These are phyloP conservation scores for Saxidomus purpurata DNA, from an alignment of 1,140 invertebrate species.

Conservation along the genomic window DNA sequence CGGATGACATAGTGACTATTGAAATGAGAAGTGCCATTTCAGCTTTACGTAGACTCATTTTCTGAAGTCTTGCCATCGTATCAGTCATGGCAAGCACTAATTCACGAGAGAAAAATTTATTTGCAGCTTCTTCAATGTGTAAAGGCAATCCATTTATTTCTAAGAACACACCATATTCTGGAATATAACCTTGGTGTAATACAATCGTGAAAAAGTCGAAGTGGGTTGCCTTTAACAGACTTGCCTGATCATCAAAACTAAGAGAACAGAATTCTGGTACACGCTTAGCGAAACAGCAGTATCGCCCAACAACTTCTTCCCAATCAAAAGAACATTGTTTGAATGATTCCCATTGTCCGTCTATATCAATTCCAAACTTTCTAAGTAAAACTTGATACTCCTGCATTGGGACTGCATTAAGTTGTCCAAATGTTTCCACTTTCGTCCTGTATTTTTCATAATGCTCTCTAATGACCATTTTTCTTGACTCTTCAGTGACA, in stretches of 20 bases:
- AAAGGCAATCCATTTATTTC: constrained; percentile 28
- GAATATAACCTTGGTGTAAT: constrained; percentile 15
- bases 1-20: constrained; percentile 38
- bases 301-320: constrained; percentile 21
- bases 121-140: constrained; percentile 53
- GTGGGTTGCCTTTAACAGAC: constrained; percentile 40
- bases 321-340: constrained; percentile 10
- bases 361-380: constrained; percentile 61
- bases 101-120: constrained; percentile 29
- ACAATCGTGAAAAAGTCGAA: constrained; percentile 51
- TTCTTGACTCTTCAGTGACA: neutral
- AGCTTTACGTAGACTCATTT: constrained; percentile 16
- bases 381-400: constrained; percentile 51
- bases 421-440: constrained; percentile 27
- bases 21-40: constrained; percentile 49
- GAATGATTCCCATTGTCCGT: constrained; percentile 35
- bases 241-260: constrained; percentile 44
- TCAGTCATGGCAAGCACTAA: neutral
- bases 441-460: constrained; percentile 50
- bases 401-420: constrained; percentile 15
- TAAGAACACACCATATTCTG: constrained; percentile 42
- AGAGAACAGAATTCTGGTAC: constrained; percentile 34
- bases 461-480: constrained; percentile 12
- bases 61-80: neutral
- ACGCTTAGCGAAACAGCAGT: constrained; percentile 36